Evolutionary conservation across 1,140 invertebrate genomes (phyloP).

Genomic region (Ectropis grisescens): DNA sequence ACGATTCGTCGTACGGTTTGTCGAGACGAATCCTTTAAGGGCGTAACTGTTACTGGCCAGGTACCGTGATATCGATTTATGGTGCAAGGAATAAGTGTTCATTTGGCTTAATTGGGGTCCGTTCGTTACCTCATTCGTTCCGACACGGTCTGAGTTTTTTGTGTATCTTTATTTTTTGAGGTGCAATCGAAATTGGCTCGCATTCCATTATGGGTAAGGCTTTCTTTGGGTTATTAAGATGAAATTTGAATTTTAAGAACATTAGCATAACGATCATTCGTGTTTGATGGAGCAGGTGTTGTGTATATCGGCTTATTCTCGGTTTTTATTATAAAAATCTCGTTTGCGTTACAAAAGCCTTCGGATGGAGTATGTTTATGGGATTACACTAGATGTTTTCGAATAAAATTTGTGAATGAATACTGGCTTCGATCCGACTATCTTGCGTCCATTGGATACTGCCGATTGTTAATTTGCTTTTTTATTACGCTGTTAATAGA

Average conservation of each 20-base stretch:
- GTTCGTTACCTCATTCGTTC: conserved; percentile 42
- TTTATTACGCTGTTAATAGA: too few relatives aligned
- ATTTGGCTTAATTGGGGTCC: conserved; percentile 58
- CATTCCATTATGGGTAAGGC: conserved; percentile 25
- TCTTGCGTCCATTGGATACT: too few relatives aligned
- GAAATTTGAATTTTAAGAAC: conserved; percentile 35
- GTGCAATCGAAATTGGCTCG: conserved; percentile 28
- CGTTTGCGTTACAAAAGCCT: conserved; percentile 44
- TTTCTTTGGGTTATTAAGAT: conserved; percentile 18
- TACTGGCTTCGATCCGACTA: conserved; percentile 9
- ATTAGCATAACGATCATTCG: conserved; percentile 62
- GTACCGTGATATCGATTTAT: conserved; percentile 58
- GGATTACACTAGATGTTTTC: conserved; percentile 26
- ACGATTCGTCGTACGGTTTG: conserved; percentile 26
- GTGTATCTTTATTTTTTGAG: conserved; percentile 17
- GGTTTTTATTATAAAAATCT: conserved; percentile 62
- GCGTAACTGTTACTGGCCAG: conserved; percentile 41
- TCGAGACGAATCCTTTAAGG: conserved; percentile 43
- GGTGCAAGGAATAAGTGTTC: conserved; percentile 51
- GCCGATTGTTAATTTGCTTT: too few relatives aligned
- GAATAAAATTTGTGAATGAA: conserved; percentile 27
- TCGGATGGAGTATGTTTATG: conserved; percentile 38
- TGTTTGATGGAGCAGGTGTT: conserved; percentile 63
- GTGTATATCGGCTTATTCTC: conserved; percentile 61
- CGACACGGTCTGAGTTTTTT: conserved; percentile 39